phyloP scores from a whole-genome alignment of 2,888 invertebrate genomes.

The Ctena decussata region DNA sequence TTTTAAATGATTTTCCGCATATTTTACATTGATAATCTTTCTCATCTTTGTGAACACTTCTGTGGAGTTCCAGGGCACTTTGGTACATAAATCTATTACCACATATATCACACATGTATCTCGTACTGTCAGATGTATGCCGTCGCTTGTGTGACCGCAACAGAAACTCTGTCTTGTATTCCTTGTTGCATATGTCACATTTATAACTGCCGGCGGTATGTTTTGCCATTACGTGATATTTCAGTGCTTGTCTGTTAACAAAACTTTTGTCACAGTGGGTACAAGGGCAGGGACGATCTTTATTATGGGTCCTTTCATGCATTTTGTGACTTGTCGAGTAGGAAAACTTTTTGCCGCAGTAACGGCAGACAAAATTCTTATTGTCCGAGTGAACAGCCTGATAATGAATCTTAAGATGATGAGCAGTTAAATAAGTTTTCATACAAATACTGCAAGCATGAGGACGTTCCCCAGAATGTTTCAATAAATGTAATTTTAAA shows the following conservation, averaged over 20 bases:
- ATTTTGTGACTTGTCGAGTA: conserved; percentile 81
- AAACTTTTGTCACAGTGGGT: conserved; percentile 79
- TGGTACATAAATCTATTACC: conserved; percentile 81
- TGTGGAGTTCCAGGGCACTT: conserved; percentile 81
- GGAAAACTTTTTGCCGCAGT: conserved; percentile 81
- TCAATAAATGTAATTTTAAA: conserved; percentile 79
- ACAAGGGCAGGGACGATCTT: conserved; percentile 78
- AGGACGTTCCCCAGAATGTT: conserved; percentile 81
- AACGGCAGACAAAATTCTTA: conserved; percentile 73
- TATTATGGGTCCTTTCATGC: conserved; percentile 80
- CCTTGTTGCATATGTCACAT: conserved; percentile 81
- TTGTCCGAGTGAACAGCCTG: conserved; percentile 76
- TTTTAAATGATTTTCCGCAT: conserved; percentile 84
- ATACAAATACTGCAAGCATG: conserved; percentile 78
- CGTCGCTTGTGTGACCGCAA: conserved; percentile 75
- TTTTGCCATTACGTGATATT: conserved; percentile 73
- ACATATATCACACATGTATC: conserved; percentile 82
- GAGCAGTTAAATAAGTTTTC: conserved; percentile 82
- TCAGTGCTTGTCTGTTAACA: conserved; percentile 74
- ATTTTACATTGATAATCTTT: conserved; percentile 75
- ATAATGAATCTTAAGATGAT: conserved; percentile 82
- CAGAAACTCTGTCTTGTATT: conserved; percentile 79
- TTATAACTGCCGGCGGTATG: conserved; percentile 70
- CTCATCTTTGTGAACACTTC: conserved; percentile 76
- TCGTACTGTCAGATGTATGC: conserved; percentile 73